Base-by-base conservation (phyloP, 2,888 invertebrate species). In the Pimpla rufipes region DNA sequence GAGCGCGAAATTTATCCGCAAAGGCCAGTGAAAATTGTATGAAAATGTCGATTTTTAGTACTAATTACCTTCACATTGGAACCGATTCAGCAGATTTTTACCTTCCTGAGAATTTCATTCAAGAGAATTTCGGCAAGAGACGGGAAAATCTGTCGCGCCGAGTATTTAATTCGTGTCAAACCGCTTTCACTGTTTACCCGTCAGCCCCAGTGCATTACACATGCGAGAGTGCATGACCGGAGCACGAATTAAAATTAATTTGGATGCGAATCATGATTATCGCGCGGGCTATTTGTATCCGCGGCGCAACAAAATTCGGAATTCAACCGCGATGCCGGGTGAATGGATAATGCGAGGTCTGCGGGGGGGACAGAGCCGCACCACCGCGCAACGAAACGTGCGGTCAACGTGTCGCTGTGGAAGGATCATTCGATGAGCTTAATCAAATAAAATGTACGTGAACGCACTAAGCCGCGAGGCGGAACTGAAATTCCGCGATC, bases 401-500 rank as follows among this genome's bases (percentile, higher is more conserved):
- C 82, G 82, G 85, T 82, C 83, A 85, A 85, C 80, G 74, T 76
- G 83, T 85, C 77, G 76, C 68, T 55, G 37, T 76, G 86, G 82
- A 50, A 71, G 86, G 85, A 88, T 86, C 87, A 88, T 87, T 86
- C 86, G 78, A 87, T 88, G 86, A 85, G 73, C 82, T 86, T 89
- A 87, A 88, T 87, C 88, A 87, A 90, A 90, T 89, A 88, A 88
- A 89, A 84, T 85, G 86, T 83, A 81, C 79, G 71, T 62, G 79
- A 55, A 81, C 62, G 67, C 37, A 57, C 45, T 23, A 50, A 52
- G 21, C 74, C 74, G 74, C 62, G 62, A 62, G 47, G 35, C 47
- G 18, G 10, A 7, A 62, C 29, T 13, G 62, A 59, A 73, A 74
- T 62, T 71, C 35, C 37, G 37, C 62, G 74, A 62, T 62, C 74